These are phyloP conservation scores for Nyleta sp. DNA, from an alignment of 2,888 invertebrate genomes.

Conservation along the genomic window DNA sequence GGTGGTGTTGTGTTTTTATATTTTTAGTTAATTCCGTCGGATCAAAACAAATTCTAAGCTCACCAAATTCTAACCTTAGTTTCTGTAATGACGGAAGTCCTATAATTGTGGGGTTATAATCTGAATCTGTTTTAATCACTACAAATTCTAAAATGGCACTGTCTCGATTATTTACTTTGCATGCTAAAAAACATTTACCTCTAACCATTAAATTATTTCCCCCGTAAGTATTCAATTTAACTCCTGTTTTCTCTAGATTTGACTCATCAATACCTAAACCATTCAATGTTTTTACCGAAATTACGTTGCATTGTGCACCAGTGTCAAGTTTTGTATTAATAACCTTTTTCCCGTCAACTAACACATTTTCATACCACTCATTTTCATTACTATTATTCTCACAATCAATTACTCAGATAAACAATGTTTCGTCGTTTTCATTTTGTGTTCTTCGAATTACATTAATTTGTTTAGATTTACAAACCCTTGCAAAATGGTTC, in stretches of 20 bases:
- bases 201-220: constrained; percentile 10
- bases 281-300: constrained; percentile 17
- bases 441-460: not conserved
- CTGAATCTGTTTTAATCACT: not conserved
- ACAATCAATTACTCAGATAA: constrained; percentile 1
- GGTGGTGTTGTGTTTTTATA: not conserved
- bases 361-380: constrained; percentile 8
- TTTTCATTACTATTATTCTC: not conserved
- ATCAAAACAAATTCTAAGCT: too few species aligned
- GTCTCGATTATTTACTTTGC: constrained; percentile 20
- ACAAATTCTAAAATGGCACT: constrained; percentile 14
- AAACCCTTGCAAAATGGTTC: constrained; percentile 61
- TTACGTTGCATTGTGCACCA: constrained; percentile 37
- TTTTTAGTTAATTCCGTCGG: not conserved
- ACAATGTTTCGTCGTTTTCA: constrained; percentile 1
- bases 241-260: constrained; percentile 10
- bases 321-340: constrained; percentile 34
- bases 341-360: constrained; percentile 8
- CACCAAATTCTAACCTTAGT: not conserved
- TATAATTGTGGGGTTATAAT: constrained; percentile 1
- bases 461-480: constrained; percentile 32
- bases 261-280: constrained; percentile 6
- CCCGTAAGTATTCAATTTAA: constrained; percentile 34
- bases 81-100: not conserved
- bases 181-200: constrained; percentile 26